Base-by-base conservation (phyloP, 1,140 invertebrate genomes). In the Melanaphis sacchari region DNA sequence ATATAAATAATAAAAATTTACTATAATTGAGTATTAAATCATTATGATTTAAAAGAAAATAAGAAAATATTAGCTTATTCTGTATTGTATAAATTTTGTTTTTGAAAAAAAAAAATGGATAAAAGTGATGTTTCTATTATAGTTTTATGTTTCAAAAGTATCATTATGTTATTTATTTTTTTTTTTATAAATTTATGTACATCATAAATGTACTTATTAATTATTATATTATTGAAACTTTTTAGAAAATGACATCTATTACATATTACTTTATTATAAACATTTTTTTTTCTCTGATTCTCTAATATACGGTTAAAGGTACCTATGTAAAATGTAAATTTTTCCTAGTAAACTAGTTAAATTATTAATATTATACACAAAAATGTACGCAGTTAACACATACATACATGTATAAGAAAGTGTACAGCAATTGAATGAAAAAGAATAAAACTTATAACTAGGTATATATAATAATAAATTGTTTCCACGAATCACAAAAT, bases 381-480 rank as follows among this genome's bases (percentile, higher is more conserved):
- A 21, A 82, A 43, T 43, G 31, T n/a, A 46, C 41, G 26, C 31
- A n/a, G 41, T 8, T 31, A 41, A 43, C 41, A 31, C 41, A 87
- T 46, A 2, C 46, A 21, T 15, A 41, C 21, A 24, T 41, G 36
- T 82, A 40, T 43, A 41, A 40, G 38, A 41, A 31, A 87, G 26
- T 46, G 41, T 24, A 36, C 3, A 46, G 49, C 31, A 36, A 82
- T 82, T 38, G 38, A 40, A 82, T 38, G 40, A 31, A 66, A 66
- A 59, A 66, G n/a, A 31, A 66, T 66, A 66, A 66, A 26, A 46
- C 18, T 46, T 36, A 52, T 49, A 52, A 88, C 46, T 36, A 36
- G 52, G n/a, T n/a, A n/a, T n/a, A n/a, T n/a, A 88, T 36, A 49
- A n/a, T 46, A 36, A 52, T 88, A 88, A 36, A 88, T 88, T 46